These are phyloP conservation scores for Proteles cristata DNA, from an alignment of 2,113 vertebrate genomes.

Conservation along the genomic window DNA sequence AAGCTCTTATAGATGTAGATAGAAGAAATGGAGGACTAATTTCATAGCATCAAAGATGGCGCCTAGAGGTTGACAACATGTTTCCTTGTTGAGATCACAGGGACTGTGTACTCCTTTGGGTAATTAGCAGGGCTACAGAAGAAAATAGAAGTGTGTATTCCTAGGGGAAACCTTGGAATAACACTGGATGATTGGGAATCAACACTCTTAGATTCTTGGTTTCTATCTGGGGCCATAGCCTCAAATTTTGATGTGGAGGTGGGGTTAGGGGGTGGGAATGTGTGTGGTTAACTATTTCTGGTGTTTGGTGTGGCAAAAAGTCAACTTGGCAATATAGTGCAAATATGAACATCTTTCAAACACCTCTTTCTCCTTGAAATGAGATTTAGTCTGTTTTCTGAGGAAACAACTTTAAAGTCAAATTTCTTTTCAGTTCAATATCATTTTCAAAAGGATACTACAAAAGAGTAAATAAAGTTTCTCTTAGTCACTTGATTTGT, in stretches of 20 bases:
- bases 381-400: background rate
- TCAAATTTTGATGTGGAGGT: background rate
- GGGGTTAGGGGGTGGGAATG: too few relatives aligned
- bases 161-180: background rate
- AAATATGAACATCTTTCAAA: background rate
- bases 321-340: background rate
- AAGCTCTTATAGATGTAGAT: background rate
- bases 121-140: background rate
- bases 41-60: background rate
- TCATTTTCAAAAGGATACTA: background rate
- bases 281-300: background rate
- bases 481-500: background rate
- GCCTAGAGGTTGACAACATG: background rate
- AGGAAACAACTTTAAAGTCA: background rate
- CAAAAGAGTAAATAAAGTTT: background rate
- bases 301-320: background rate
- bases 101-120: background rate
- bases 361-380: background rate
- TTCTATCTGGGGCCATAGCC: background rate
- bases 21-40: background rate
- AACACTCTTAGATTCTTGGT: background rate
- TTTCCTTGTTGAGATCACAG: background rate
- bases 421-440: constrained; percentile 25
- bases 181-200: background rate
- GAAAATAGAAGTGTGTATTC: background rate